These are phyloP conservation scores for Brevimyrus niger DNA, from an alignment of 2,113 vertebrate genomes.

Conservation along the genomic window DNA sequence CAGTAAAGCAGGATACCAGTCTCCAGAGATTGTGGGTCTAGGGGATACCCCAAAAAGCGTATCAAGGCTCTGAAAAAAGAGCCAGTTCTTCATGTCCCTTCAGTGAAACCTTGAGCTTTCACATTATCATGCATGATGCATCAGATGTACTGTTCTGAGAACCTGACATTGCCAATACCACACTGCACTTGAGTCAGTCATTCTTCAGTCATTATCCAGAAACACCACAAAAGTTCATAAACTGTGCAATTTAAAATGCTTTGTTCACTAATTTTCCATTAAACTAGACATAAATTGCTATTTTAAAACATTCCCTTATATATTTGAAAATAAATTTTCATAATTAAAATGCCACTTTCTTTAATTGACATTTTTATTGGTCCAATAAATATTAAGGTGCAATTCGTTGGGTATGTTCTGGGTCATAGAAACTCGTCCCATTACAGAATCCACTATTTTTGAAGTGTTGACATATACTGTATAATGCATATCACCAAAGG, in stretches of 20 bases:
- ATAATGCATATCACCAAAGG: neutral
- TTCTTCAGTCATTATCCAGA: neutral
- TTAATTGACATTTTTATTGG: neutral
- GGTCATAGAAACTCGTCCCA: neutral
- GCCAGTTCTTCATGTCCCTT: neutral
- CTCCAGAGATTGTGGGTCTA: neutral
- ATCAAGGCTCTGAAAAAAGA: neutral
- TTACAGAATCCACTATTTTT: neutral
- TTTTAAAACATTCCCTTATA: neutral
- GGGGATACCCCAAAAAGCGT: neutral
- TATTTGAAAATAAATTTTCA: neutral
- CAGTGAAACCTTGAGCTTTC: neutral
- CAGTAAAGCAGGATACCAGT: neutral
- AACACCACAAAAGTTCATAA: neutral
- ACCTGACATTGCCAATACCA: neutral
- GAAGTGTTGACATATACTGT: neutral
- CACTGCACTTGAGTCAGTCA: neutral
- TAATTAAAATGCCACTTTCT: neutral
- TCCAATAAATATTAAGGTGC: neutral
- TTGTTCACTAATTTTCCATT: neutral
- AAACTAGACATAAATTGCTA: neutral
- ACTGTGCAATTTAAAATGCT: neutral
- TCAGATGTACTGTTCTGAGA: neutral
- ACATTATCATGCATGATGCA: neutral
- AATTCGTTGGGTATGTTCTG: neutral